phyloP scores from a whole-genome alignment of 2,113 vertebrate genomes.

The Pedionomus torquatus region DNA sequence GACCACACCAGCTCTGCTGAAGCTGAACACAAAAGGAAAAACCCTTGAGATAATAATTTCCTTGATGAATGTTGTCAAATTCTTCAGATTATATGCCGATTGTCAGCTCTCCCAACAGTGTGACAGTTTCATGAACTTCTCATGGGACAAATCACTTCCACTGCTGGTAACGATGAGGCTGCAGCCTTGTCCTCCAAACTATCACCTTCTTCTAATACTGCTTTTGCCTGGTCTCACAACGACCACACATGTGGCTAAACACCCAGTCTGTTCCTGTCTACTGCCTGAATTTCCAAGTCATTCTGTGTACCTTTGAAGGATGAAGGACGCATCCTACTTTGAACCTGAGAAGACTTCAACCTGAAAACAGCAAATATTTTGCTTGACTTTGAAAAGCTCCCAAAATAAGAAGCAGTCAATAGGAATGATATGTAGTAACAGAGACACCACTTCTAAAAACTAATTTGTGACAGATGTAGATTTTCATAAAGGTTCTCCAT shows the following conservation, averaged over 20 bases:
- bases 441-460: not conserved
- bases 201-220: not conserved
- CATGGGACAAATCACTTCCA: not conserved
- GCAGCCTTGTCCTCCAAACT: not conserved
- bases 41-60: not conserved
- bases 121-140: not conserved
- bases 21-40: not conserved
- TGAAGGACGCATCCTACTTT: not conserved
- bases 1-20: not conserved
- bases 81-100: slow-evolving; percentile 36
- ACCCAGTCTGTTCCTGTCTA: not conserved
- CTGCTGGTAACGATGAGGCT: not conserved
- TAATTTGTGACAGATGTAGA: not conserved
- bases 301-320: not conserved
- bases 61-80: slow-evolving; percentile 9
- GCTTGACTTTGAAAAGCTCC: not conserved
- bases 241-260: not conserved
- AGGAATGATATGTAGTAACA: not conserved
- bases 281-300: not conserved
- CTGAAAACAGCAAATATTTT: not conserved
- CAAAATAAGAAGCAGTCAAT: not conserved
- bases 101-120: not conserved
- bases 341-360: not conserved
- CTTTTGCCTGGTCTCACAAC: not conserved
- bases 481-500: not conserved